These are phyloP conservation scores for Drosophila ficusphila DNA, from an alignment of 1,140 invertebrate species.

Conservation along the genomic window DNA sequence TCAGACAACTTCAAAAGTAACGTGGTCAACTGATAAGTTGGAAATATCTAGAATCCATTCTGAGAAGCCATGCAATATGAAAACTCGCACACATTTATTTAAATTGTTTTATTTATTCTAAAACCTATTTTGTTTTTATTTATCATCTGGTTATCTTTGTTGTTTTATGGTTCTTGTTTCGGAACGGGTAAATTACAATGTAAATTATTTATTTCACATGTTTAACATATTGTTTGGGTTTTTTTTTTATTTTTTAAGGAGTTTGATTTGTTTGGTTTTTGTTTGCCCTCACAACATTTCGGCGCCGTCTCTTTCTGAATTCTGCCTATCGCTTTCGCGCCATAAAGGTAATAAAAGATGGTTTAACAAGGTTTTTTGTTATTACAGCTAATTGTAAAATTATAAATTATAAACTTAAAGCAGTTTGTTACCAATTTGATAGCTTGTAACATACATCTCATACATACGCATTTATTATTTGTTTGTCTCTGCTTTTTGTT, in stretches of 20 bases:
- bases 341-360: constrained; percentile 34
- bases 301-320: constrained; percentile 15
- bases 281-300: constrained; percentile 31
- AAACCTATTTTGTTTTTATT: constrained; percentile 51
- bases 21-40: neutral
- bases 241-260: constrained; percentile 10
- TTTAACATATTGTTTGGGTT: constrained; percentile 46
- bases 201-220: constrained; percentile 35
- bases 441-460: constrained; percentile 38
- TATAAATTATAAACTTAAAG: constrained; percentile 77
- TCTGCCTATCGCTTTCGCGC: constrained; percentile 13
- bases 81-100: constrained; percentile 13
- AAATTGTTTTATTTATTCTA: constrained; percentile 58
- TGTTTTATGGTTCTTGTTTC: constrained; percentile 17
- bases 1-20: neutral
- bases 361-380: constrained; percentile 56
- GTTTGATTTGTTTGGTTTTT: constrained; percentile 21
- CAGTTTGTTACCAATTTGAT: constrained; percentile 56
- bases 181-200: constrained; percentile 29
- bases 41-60: neutral
- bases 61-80: neutral
- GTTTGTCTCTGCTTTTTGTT: constrained; percentile 24
- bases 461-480: constrained; percentile 51
- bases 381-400: constrained; percentile 72
- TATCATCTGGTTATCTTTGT: constrained; percentile 36